Percentiles rank a stretch among this genome's conserved stretches.
Evolutionary conservation across 1,140 invertebrate genomes (phyloP).

Genomic region (Drosophila insularis): DNA sequence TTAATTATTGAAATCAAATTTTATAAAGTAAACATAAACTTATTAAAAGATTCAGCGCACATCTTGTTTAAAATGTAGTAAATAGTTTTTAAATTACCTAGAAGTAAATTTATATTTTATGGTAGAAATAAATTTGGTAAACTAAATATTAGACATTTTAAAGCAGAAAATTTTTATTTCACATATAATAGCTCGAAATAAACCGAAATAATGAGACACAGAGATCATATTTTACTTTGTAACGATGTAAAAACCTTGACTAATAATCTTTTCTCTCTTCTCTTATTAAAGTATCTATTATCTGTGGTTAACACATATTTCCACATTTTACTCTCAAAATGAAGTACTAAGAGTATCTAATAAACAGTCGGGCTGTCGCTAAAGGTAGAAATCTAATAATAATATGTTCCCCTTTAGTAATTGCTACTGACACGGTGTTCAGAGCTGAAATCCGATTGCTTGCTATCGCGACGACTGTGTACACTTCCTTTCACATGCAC

Average conservation of each 20-base stretch:
- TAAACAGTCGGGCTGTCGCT: not conserved
- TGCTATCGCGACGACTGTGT: conserved; percentile 20
- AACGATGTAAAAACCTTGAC: not conserved
- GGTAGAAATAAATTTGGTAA: no score
- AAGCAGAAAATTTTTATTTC: no score
- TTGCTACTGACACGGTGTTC: not conserved
- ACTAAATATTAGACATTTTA: no score
- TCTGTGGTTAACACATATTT: not conserved
- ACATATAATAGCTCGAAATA: no score
- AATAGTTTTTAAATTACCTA: no score
- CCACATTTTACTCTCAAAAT: not conserved
- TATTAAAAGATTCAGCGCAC: no score
- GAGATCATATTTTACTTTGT: not conserved
- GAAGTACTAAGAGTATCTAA: not conserved
- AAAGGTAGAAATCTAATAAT: conserved; percentile 5
- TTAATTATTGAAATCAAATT: no score
- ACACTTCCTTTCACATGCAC: conserved; percentile 16
- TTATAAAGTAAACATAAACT: no score
- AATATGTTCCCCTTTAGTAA: not conserved
- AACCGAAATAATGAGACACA: not conserved
- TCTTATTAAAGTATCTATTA: not conserved
- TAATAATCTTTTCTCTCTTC: not conserved
- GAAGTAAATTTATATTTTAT: no score
- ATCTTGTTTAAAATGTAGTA: no score
- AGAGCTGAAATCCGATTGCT: not conserved